A percentile compares a stretch with the other conserved stretches of the same genome.
These are phyloP conservation scores for Drosophila navojoa DNA, from an alignment of 1,140 invertebrate species.

Conservation along the genomic window DNA sequence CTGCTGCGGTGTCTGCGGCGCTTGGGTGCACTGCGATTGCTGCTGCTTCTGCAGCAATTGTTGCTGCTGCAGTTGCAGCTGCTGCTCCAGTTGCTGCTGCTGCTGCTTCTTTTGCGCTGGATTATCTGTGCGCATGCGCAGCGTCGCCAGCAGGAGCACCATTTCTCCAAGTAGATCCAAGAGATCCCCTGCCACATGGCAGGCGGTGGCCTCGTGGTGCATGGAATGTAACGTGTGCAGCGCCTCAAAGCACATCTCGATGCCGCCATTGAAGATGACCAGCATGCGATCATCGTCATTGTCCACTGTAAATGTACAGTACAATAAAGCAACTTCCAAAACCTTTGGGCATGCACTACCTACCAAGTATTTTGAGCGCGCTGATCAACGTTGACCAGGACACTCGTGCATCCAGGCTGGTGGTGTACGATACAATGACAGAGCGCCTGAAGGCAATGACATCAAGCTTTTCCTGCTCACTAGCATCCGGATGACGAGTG, in stretches of 20 bases:
- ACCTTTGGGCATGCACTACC: not conserved
- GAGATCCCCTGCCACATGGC: conserved; percentile 92
- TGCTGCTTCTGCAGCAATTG: conserved; percentile 67
- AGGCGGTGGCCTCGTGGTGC: conserved; percentile 96
- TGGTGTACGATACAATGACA: conserved; percentile 92
- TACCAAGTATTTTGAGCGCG: conserved; percentile 91
- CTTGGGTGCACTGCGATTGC: conserved; percentile 63
- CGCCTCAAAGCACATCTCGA: conserved; percentile 95
- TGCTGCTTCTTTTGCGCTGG: conserved; percentile 73
- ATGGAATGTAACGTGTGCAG: conserved; percentile 95
- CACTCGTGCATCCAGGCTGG: conserved; percentile 84
- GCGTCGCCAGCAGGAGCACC: conserved; percentile 67
- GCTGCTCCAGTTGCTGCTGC: conserved; percentile 70
- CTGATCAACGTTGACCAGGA: conserved; percentile 93
- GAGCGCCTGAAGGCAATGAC: conserved; percentile 92
- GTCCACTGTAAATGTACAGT: conserved; percentile 85
- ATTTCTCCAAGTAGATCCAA: conserved; percentile 91
- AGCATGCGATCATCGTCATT: conserved; percentile 94
- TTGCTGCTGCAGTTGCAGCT: conserved; percentile 73
- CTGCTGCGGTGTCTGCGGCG: conserved; percentile 65
- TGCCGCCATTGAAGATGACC: conserved; percentile 93
- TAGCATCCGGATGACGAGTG: conserved; percentile 89
- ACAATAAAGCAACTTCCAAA: too few relatives aligned
- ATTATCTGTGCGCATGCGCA: conserved; percentile 73
- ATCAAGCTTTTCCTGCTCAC: conserved; percentile 91